Percentiles rank a stretch among this genome's conserved stretches.
Conservation (phyloP, 2,797 vertebrate genomes). For the Enteromius fasciolatus region DNA sequence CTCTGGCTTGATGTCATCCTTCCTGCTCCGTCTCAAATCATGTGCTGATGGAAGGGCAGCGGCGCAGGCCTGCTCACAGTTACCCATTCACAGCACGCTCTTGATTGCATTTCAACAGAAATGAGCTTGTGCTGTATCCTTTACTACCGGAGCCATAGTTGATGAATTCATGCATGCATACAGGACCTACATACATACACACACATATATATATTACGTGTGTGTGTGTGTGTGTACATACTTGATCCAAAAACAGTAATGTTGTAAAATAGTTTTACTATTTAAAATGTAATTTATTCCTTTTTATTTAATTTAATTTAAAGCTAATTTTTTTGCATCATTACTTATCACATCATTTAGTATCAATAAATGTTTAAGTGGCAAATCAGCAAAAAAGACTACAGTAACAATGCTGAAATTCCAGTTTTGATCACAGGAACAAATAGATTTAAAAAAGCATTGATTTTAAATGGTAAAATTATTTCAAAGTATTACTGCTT, state of each 20-base stretch:
- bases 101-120: background rate
- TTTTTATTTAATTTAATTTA: no score
- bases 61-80: background rate
- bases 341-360: no score
- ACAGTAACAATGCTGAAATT: no score
- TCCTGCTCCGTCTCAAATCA: slow-evolving; percentile 47
- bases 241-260: background rate
- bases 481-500: no score
- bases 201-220: no score
- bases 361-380: background rate
- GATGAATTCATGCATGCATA: background rate
- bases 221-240: background rate
- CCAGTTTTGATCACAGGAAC: no score
- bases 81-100: background rate
- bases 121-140: background rate
- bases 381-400: no score
- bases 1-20: slow-evolving; percentile 65
- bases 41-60: slow-evolving; percentile 21
- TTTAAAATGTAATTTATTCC: background rate
- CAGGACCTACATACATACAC: no score
- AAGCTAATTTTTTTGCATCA: no score
- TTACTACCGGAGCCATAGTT: background rate
- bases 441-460: no score
- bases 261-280: background rate
- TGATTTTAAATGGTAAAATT: no score